Evolutionary conservation across 2,888 invertebrate genomes (phyloP).

Genomic region (Sericinus montela): DNA sequence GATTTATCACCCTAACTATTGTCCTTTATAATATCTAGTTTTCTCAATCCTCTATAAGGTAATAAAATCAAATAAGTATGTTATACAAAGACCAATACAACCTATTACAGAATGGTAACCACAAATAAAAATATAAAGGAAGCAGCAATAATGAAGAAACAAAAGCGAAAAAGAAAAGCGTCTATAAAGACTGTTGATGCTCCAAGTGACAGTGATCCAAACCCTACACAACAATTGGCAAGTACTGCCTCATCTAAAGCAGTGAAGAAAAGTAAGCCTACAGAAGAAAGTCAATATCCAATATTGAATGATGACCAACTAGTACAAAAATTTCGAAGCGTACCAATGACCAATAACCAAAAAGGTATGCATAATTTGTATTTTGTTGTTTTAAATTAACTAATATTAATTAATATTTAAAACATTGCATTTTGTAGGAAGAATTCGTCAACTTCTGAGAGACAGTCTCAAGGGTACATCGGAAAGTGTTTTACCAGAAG

Average conservation of each 20-base stretch:
- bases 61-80: too few relatives aligned
- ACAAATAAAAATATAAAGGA: slow-evolving; percentile 4
- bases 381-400: too few relatives aligned
- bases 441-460: slow-evolving; percentile 52
- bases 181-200: too few relatives aligned
- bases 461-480: slow-evolving; percentile 51
- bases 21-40: too few relatives aligned
- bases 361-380: too few relatives aligned
- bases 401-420: neutral
- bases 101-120: slow-evolving; percentile 3
- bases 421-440: slow-evolving; percentile 39
- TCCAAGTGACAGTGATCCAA: neutral
- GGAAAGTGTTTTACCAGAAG: slow-evolving; percentile 44
- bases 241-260: neutral
- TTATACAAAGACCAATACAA: neutral
- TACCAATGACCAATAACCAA: slow-evolving; percentile 59
- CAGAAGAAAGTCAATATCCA: slow-evolving; percentile 33
- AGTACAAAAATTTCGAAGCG: slow-evolving; percentile 42
- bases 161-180: slow-evolving; percentile 8
- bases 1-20: too few relatives aligned
- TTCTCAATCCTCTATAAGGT: too few relatives aligned
- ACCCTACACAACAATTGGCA: neutral
- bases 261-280: slow-evolving; percentile 6
- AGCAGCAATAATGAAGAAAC: neutral
- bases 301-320: slow-evolving; percentile 49